Conservation (phyloP, 2,888 invertebrate genomes). For the Acleris laterana region DNA sequence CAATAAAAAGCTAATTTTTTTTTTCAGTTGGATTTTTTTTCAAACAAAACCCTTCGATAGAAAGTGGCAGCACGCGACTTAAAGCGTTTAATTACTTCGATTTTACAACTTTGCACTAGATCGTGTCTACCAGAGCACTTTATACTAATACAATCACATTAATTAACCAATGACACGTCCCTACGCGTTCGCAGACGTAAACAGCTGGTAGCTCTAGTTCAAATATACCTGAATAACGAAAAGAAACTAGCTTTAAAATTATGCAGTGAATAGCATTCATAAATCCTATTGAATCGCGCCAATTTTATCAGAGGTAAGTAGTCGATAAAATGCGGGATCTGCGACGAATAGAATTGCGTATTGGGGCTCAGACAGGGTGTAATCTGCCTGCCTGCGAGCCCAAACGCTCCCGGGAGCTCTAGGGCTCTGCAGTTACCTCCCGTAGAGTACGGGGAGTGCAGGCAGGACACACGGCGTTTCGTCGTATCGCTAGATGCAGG, state of each 20-base stretch:
- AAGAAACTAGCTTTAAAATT: constrained; percentile 11
- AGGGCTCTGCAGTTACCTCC: constrained; percentile 59
- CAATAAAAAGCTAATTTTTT: too few relatives aligned
- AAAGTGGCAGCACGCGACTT: too few relatives aligned
- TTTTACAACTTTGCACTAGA: too few relatives aligned
- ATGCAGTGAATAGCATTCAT: constrained; percentile 31
- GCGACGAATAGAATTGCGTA: constrained; percentile 80
- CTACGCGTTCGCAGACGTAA: too few relatives aligned
- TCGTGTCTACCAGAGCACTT: too few relatives aligned
- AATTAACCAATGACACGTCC: too few relatives aligned
- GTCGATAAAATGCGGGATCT: constrained; percentile 79
- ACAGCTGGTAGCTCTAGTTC: too few relatives aligned
- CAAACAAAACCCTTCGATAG: too few relatives aligned
- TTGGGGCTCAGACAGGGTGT: constrained; percentile 81
- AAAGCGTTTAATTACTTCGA: too few relatives aligned
- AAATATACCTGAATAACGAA: not conserved
- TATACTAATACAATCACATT: too few relatives aligned
- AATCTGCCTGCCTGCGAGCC: constrained; percentile 79
- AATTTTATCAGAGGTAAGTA: constrained; percentile 66
- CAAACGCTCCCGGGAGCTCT: constrained; percentile 75
- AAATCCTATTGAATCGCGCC: constrained; percentile 47
- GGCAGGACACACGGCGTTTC: not conserved
- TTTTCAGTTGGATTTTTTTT: too few relatives aligned
- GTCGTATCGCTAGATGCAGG: too few relatives aligned
- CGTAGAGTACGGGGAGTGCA: constrained; percentile 54